These are phyloP conservation scores for Garra rufa DNA, from an alignment of 2,113 vertebrate species.

Conservation along the genomic window DNA sequence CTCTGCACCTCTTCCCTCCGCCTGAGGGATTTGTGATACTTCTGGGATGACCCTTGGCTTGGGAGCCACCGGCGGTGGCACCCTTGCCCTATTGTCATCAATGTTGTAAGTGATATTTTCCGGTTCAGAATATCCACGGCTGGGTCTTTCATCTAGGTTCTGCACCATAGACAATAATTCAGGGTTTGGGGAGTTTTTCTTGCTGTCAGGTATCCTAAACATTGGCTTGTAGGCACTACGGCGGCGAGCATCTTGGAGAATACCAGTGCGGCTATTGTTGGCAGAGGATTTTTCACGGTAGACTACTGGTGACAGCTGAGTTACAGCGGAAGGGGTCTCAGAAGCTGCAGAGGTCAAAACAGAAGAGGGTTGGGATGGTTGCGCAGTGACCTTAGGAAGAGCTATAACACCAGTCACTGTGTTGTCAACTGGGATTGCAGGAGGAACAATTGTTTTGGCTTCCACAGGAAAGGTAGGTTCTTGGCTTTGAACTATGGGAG, in stretches of 20 bases:
- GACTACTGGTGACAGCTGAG: slow-evolving; percentile 28
- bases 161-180: slow-evolving; percentile 93
- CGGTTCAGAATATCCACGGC: slow-evolving; percentile 54
- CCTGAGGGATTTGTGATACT: slow-evolving; percentile 78
- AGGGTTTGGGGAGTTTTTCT: slow-evolving; percentile 92
- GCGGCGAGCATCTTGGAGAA: slow-evolving; percentile 87
- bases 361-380: neutral
- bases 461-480: slow-evolving; percentile 1
- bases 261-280: slow-evolving; percentile 83
- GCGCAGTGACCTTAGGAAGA: slow-evolving; percentile 44
- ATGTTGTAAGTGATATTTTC: slow-evolving; percentile 72
- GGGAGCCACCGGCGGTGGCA: slow-evolving; percentile 88
- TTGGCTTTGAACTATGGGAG: slow-evolving; percentile 57
- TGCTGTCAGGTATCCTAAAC: slow-evolving; percentile 86
- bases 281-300: slow-evolving; percentile 17
- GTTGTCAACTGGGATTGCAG: slow-evolving; percentile 17
- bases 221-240: slow-evolving; percentile 87
- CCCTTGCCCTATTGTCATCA: slow-evolving; percentile 81
- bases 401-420: slow-evolving; percentile 34
- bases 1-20: slow-evolving; percentile 92
- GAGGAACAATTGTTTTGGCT: slow-evolving; percentile 38
- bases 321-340: slow-evolving; percentile 32
- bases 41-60: slow-evolving; percentile 82
- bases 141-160: slow-evolving; percentile 89
- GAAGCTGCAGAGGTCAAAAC: neutral